Base-by-base conservation (phyloP, 2,113 vertebrate genomes). In the Menidia beryllina region DNA sequence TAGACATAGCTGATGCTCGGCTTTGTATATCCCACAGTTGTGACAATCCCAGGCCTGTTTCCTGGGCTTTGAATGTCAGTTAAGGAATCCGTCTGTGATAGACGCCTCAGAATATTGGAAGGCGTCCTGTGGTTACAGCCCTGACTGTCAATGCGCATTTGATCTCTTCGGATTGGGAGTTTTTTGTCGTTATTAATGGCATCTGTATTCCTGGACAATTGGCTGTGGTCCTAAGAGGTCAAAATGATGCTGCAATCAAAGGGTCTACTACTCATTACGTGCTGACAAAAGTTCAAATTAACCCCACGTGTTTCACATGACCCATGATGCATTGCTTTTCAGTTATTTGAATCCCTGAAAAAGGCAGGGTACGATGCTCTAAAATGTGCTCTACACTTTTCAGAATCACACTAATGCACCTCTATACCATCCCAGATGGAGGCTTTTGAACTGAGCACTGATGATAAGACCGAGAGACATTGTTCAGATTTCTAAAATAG, bases 131-230 rank as follows among this genome's bases (percentile, higher is more conserved):
- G 74, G 83, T 74, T 75, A 64, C 76, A 84, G 80, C 74, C 66
- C 61, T 9, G 73, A 69, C 88, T 86, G 89, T 89, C 89, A 83
- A 60, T 78, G 81, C 67, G 72, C 72, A 82, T 91, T 83, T 88
- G 64, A 82, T 88, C 81, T 83, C 52, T 50, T 66, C 17, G 19
- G 49, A 78, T 75, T 86, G 78, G 69, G 83, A 72, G 70, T 62
- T 66, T 73, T 83, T 91, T 80, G 77, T 76, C 84, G 77, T 81
- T 85, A 74, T 85, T 84, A 84, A 77, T 78, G 72, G 75, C 41
- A 34, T 54, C 77, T 50, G 70, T 50, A 59, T 63, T 41, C 38
- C 15, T 70, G 53, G 59, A 53, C 41, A 45, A 19, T 27, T 13
- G 3, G 59, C 65, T 61, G 12, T 49, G 53, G 56, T 67, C 30